Evolutionary conservation across 2,888 invertebrate species (phyloP).

Genomic region (Brenthis ino): DNA sequence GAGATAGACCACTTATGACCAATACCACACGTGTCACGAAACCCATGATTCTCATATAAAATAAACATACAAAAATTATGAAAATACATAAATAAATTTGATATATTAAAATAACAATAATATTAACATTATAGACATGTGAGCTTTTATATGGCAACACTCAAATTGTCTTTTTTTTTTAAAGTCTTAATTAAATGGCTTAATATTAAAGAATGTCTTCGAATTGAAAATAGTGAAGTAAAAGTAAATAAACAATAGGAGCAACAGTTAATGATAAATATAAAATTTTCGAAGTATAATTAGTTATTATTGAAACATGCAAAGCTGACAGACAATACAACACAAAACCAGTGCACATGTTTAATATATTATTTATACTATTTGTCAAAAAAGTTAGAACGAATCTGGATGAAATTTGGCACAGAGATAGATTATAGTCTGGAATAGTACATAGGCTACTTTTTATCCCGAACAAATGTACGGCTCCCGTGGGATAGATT

Average conservation of each 20-base stretch:
- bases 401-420: too few species aligned
- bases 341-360: too few species aligned
- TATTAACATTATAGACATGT: not conserved
- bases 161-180: too few species aligned
- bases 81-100: not conserved
- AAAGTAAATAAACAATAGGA: not conserved
- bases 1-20: slow-evolving; percentile 22
- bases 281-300: not conserved
- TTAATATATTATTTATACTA: too few species aligned
- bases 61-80: not conserved
- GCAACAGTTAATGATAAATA: not conserved
- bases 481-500: too few species aligned
- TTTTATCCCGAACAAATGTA: too few species aligned
- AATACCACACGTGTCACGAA: slow-evolving; percentile 31
- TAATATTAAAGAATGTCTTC: too few species aligned
- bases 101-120: not conserved
- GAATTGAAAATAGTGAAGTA: not conserved
- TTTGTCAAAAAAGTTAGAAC: too few species aligned
- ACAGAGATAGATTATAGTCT: too few species aligned
- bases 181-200: too few species aligned
- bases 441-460: too few species aligned
- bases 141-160: too few species aligned
- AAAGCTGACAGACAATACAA: not conserved
- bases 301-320: slow-evolving; percentile 7
- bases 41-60: slow-evolving; percentile 15